phyloP scores from a whole-genome alignment of 2,113 vertebrate genomes.

The Melozone crissalis region DNA sequence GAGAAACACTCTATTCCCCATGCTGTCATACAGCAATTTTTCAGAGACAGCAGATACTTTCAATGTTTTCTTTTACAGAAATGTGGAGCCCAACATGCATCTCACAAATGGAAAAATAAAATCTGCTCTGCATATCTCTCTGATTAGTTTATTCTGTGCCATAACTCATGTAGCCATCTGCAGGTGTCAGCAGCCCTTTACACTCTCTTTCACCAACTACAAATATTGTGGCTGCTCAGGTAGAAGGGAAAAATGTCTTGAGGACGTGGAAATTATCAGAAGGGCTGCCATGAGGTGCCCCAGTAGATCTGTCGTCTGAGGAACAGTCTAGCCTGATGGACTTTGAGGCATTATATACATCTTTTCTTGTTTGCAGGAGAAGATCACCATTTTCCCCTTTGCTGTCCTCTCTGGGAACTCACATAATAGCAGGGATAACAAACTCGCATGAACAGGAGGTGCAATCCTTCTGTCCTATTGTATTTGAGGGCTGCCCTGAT shows the following conservation, averaged over 20 bases:
- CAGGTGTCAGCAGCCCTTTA: not conserved
- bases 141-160: not conserved
- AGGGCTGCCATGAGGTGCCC: not conserved
- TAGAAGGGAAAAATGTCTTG: not conserved
- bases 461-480: not conserved
- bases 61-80: not conserved
- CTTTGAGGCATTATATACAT: not conserved
- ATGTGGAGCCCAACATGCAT: not conserved
- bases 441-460: not conserved
- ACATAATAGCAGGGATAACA: not conserved
- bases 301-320: not conserved
- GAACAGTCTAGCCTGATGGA: not conserved
- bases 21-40: not conserved
- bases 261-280: not conserved
- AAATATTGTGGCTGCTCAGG: not conserved
- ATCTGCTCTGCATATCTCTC: not conserved
- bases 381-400: not conserved
- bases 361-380: not conserved
- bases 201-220: not conserved
- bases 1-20: not conserved
- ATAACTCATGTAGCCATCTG: not conserved
- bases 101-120: slow-evolving; percentile 31
- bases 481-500: too few species aligned
- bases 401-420: not conserved
- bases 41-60: not conserved